These are phyloP conservation scores for Drosophila vallismaia DNA, from an alignment of 2,888 invertebrate genomes.

Conservation along the genomic window DNA sequence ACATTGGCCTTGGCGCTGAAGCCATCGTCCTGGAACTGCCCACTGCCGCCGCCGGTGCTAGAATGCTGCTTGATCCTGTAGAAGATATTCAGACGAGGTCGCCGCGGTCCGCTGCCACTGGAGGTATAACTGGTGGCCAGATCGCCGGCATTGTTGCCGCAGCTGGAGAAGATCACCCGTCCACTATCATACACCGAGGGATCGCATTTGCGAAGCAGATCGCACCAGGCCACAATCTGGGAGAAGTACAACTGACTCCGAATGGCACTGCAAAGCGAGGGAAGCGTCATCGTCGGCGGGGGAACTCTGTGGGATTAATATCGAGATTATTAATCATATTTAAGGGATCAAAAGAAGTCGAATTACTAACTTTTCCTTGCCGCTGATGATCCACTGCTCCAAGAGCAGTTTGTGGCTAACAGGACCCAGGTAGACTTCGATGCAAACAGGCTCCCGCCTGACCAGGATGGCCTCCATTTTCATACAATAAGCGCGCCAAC, in stretches of 20 bases:
- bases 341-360: no score
- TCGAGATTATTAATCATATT: rapidly evolving
- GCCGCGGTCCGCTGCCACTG: conserved; percentile 38
- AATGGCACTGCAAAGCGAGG: conserved; percentile 95
- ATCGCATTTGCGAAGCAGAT: conserved; percentile 83
- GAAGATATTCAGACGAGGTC: conserved; percentile 83
- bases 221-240: conserved; percentile 96
- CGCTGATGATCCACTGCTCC: conserved; percentile 84
- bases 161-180: conserved; percentile 80
- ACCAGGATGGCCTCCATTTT: conserved; percentile 83
- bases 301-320: conserved; percentile 81
- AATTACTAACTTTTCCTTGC: conserved; percentile 82
- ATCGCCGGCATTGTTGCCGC: conserved; percentile 70
- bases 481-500: conserved; percentile 83
- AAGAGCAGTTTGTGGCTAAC: conserved; percentile 82
- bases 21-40: conserved; percentile 55
- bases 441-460: conserved; percentile 83
- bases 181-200: conserved; percentile 83
- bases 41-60: conserved; percentile 40
- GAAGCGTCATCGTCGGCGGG: conserved; percentile 87
- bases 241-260: conserved; percentile 98
- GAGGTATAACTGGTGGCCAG: conserved; percentile 54
- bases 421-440: conserved; percentile 84
- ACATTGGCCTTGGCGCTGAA: conserved; percentile 83
- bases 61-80: conserved; percentile 83